Evolutionary conservation across 1,140 invertebrate species (phyloP).

Genomic region (Cydia fagiglandana): DNA sequence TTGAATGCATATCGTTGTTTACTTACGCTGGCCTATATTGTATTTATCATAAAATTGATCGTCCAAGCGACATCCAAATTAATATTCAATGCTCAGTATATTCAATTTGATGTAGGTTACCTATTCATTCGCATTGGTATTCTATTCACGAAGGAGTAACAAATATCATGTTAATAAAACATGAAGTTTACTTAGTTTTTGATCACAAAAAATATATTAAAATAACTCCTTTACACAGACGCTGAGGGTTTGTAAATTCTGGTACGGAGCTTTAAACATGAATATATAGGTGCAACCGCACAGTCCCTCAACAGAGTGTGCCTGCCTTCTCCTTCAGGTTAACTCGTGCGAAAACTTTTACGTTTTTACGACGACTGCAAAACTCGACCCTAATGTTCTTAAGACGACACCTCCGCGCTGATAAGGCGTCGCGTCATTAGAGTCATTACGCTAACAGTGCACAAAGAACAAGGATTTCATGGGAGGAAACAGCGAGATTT

Average conservation of each 20-base stretch:
- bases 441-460: constrained; percentile 12
- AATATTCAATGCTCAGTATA: not conserved
- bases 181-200: no score
- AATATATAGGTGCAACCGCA: no score
- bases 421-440: constrained; percentile 13
- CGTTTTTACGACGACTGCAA: not conserved
- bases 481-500: not conserved
- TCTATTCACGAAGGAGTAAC: not conserved
- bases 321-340: not conserved
- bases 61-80: not conserved
- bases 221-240: no score
- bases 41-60: not conserved
- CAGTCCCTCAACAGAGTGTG: not conserved
- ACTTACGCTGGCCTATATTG: not conserved
- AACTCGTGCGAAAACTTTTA: not conserved
- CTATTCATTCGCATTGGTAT: no score
- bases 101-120: not conserved
- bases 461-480: not conserved
- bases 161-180: no score
- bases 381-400: constrained; percentile 8
- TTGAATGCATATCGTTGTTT: constrained; percentile 10
- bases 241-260: no score
- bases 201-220: no score
- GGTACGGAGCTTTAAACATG: no score
- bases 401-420: not conserved